Evolutionary conservation across 2,797 vertebrate genomes (phyloP).

Genomic region (Scolopax rusticola): DNA sequence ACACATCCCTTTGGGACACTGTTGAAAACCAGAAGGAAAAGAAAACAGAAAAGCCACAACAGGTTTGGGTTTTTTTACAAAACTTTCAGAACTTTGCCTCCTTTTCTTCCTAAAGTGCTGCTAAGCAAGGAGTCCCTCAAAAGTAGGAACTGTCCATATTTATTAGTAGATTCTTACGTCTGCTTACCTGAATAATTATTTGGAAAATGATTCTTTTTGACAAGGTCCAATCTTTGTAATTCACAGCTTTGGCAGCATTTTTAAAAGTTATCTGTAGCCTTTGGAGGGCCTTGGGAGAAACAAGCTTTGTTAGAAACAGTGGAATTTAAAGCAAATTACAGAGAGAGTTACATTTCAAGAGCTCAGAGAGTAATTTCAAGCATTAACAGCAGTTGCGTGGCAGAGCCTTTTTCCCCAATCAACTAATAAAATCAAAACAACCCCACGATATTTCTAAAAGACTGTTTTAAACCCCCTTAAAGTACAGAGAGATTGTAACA

Average conservation of each 20-base stretch:
- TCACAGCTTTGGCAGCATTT: background rate
- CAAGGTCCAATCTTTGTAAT: background rate
- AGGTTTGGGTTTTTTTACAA: background rate
- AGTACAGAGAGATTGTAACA: background rate
- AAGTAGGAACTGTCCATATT: background rate
- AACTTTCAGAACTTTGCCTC: background rate
- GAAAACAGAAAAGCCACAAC: background rate
- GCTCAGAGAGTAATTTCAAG: background rate
- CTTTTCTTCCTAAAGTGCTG: background rate
- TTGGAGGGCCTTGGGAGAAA: background rate
- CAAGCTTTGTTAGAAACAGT: background rate
- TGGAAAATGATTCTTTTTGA: background rate
- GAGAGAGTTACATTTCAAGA: background rate
- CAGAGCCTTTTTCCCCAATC: background rate
- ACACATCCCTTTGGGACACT: background rate
- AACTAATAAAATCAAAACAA: background rate
- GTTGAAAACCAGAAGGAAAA: background rate
- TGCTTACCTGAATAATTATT: background rate
- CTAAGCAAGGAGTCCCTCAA: background rate
- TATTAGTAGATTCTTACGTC: background rate
- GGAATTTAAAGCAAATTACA: background rate
- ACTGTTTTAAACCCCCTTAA: background rate
- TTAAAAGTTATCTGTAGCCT: background rate
- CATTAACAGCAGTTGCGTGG: background rate
- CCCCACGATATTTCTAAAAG: background rate